Evolutionary conservation across 1,140 invertebrate species (phyloP), one percentile per base, ranked within the genome.

Genomic region (Andrena cerasifolii): DNA sequence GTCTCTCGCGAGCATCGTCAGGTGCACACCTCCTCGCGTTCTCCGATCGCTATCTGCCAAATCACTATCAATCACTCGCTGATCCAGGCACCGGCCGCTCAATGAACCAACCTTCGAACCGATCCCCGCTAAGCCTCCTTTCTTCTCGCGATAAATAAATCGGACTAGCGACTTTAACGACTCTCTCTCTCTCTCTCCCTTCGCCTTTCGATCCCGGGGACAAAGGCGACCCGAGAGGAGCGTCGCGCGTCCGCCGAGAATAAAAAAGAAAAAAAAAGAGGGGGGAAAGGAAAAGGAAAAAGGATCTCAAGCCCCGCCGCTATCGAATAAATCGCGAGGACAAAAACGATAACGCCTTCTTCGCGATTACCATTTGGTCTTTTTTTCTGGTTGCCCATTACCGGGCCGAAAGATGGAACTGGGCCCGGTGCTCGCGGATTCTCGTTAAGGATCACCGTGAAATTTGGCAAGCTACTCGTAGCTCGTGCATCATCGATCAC

Each of bases 11-110:
- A 61, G 67, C 82, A 71, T 59, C 65, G 66, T 80, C 83, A 84
- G 82, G 78, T 77, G 82, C 82, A 68, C 74, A 68, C 67, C 78
- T 84, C 63, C 28, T 56, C 63, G 67, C 71, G 79, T 72, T 66
- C 82, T 63, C 63, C 84, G 87, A 89, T 89, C 86, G 82, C 78
- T 89, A 89, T 89, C 87, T 85, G 87, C 80, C 84, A 88, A 88
- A 87, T 89, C 87, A 85, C 86, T 88, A 89, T 89, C 87, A 88
- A 89, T 89, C 87, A 89, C 84, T 63, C 81, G 68, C 70, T 80
- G 73, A 77, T 80, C 80, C 79, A 70, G 84, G 80, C 80, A 82
- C 82, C 80, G 86, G 83, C 81, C 84, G 80, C 79, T 81, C 79
- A 61, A 61, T 66, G 77, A 74, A 74, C 73, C 59, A 78, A 65